Percentiles rank a stretch among this genome's conserved stretches.
Evolutionary conservation across 2,113 vertebrate species (phyloP).

Genomic region (Lasiurus cinereus): DNA sequence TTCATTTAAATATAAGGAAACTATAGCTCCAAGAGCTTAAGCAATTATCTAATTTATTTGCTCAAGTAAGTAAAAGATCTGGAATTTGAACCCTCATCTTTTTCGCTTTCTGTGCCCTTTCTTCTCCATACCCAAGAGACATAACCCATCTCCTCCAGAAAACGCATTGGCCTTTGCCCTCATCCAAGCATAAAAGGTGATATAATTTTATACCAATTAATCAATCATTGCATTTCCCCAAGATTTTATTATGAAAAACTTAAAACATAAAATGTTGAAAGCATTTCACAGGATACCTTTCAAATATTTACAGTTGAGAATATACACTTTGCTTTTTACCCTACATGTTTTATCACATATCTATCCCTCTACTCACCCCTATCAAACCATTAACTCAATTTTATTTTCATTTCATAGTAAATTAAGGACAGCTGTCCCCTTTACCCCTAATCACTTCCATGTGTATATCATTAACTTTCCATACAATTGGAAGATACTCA

Average conservation of each 20-base stretch:
- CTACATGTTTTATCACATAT: not conserved
- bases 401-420: not conserved
- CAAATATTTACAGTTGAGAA: not conserved
- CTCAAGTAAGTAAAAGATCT: not conserved
- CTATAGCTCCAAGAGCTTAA: not conserved
- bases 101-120: not conserved
- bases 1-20: not conserved
- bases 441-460: not conserved
- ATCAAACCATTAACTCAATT: not conserved
- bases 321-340: not conserved
- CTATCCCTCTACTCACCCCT: not conserved
- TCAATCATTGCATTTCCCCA: not conserved
- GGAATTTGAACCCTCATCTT: not conserved
- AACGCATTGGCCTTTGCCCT: not conserved
- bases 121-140: not conserved
- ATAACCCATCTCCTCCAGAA: not conserved
- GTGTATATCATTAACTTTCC: not conserved
- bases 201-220: not conserved
- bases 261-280: not conserved
- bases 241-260: not conserved
- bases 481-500: not conserved
- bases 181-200: not conserved
- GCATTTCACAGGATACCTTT: not conserved
- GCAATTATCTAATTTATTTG: conserved; percentile 1
- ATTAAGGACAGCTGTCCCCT: not conserved